Conservation (phyloP, 35 echinoderm and acorn worm genomes). For the Stichopus chloronotus region DNA sequence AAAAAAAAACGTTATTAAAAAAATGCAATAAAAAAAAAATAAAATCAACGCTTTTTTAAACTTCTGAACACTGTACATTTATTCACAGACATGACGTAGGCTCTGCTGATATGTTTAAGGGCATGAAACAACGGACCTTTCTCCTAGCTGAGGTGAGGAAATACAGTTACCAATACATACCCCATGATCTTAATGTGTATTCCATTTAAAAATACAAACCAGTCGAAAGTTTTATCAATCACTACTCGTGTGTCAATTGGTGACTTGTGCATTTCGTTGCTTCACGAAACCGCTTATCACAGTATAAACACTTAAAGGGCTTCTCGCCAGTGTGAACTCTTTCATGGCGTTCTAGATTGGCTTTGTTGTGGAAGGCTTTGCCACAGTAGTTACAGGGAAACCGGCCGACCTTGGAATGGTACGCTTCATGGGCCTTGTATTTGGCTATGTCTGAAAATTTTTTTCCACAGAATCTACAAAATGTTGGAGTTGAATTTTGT, state of each 20-base stretch:
- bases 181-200: too few species aligned
- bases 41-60: too few species aligned
- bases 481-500: not conserved
- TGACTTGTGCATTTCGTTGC: not conserved
- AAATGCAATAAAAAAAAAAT: too few species aligned
- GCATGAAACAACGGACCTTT: too few species aligned
- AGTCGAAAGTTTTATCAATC: too few species aligned
- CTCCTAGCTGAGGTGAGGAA: too few species aligned
- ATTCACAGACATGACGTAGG: too few species aligned
- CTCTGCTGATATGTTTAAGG: too few species aligned
- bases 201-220: too few species aligned
- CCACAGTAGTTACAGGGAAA: slow-evolving; percentile 57
- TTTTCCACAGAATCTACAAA: slow-evolving; percentile 15
- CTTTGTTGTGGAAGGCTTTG: slow-evolving; percentile 39
- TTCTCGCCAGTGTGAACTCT: slow-evolving; percentile 27
- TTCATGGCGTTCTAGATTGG: not conserved
- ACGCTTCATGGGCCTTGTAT: not conserved
- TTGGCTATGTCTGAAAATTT: not conserved
- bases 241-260: not conserved
- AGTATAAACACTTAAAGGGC: slow-evolving; percentile 22
- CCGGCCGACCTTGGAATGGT: not conserved
- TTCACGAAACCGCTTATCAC: slow-evolving; percentile 14
- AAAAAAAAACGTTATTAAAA: too few species aligned
- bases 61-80: too few species aligned
- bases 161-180: too few species aligned